Base-by-base conservation (phyloP, 2,797 vertebrate species). In the Enteromius radiatus region DNA sequence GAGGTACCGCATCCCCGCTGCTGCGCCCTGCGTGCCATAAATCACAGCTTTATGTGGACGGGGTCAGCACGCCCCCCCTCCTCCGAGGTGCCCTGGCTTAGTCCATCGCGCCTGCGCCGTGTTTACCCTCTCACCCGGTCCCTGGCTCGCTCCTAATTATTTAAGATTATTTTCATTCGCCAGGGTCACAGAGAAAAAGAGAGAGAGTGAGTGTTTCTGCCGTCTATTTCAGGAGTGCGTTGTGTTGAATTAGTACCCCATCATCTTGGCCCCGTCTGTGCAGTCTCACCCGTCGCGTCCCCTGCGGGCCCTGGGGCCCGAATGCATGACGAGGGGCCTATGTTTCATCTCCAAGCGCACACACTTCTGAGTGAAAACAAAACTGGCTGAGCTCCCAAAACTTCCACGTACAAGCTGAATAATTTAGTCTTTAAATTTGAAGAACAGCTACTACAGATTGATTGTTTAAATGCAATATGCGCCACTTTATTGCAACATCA, bases 31-130 rank as follows among this genome's bases (percentile, higher is more conserved):
- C 96, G 97, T 96, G 97, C 97, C 96, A 98, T 99, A 99, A 99
- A 98, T 99, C 97, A 98, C 97, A 94, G 96, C 97, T 99, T 98
- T 98, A 98, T 98, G 97, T 98, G 97, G 97, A 98, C 96, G 97
- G 97, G 97, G 97, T 98, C 97, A 98, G 96, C 93, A 90, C 92
- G 93, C 93, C 95, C 95, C 95, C 94, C 95, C 94, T 94, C 95
- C 96, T 68, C 76, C 1, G 61, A 81, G 33, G 95, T 95, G 96
- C 95, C 92, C 95, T 96, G 96, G 94, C 95, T 94, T 94, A 94
- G 90, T 95, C 94, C 93, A 93, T 65, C 89, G 88, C 94, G 94
- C 95, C 92, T 92, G 93, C 91, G 94, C 96, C 95, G 95, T 97
- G 96, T 98, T 98, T 97, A 97, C 97, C 96, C 96, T 96, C 95